phyloP scores from a whole-genome alignment of 2,797 vertebrate species.

The Gastrophryne carolinensis region DNA sequence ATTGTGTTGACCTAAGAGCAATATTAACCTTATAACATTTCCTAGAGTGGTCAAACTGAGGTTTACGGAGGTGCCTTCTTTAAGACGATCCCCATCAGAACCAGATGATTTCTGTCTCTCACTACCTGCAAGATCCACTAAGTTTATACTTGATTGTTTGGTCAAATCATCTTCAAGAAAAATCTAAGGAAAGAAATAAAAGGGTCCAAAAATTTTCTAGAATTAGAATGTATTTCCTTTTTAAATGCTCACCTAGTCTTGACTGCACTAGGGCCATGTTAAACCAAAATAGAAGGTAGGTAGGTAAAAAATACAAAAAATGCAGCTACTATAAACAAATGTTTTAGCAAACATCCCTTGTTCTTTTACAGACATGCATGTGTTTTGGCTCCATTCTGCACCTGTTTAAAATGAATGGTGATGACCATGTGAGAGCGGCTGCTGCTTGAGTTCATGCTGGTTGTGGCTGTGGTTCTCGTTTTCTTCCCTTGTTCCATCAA shows the following conservation, averaged over 20 bases:
- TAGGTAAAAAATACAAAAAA: too few relatives aligned
- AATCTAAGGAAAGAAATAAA: constrained; percentile 64
- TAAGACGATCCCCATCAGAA: constrained; percentile 83
- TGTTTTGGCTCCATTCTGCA: constrained; percentile 19
- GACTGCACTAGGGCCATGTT: too few relatives aligned
- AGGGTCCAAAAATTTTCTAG: not conserved
- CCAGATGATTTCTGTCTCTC: constrained; percentile 81
- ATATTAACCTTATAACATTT: constrained; percentile 83
- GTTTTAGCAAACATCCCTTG: too few relatives aligned
- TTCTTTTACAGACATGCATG: not conserved
- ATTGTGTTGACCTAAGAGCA: not conserved
- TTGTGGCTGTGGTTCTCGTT: constrained; percentile 80
- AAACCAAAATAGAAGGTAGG: too few relatives aligned
- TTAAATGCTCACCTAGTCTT: too few relatives aligned
- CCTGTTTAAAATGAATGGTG: constrained; percentile 83
- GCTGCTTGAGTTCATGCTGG: constrained; percentile 85
- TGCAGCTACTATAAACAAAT: too few relatives aligned
- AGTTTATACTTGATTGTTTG: constrained; percentile 81
- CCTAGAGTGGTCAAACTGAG: constrained; percentile 86
- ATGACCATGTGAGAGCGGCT: constrained; percentile 87
- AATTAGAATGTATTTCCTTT: too few relatives aligned
- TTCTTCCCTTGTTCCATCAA: constrained; percentile 84
- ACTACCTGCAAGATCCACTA: constrained; percentile 86
- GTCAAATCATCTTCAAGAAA: constrained; percentile 80
- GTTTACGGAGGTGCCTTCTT: constrained; percentile 84